Evolutionary conservation across 1,140 invertebrate genomes (phyloP), one percentile per base, ranked within the genome.

Genomic region (Bombus ignitus): DNA sequence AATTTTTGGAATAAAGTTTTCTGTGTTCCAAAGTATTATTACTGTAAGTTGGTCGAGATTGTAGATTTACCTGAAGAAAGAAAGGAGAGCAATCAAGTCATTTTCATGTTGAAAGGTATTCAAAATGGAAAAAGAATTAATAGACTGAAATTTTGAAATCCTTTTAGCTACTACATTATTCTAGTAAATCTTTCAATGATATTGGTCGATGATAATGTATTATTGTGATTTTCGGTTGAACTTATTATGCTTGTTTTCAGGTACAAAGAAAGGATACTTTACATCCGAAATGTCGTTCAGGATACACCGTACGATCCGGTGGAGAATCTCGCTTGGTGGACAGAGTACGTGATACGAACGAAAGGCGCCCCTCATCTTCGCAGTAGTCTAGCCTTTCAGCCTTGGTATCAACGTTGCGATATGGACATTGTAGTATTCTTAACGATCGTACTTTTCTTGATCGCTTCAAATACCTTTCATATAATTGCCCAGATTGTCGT

Each of bases 331-430:
- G 92, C 95, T 39, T 96, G 94, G 93, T 96, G 96, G 96, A 95
- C 94, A 15, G 96, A 96, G 87, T 96, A 96, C 90, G 95, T 96
- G 22, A 92, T 96, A 47, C 90, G 96, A 47, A 93, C 96, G 83
- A 95, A 95, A 65, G 96, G 96, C 25, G 94, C 94, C 4, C 85
- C 91, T 62, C 95, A 96, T 92, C 89, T 96, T 53, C 90, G 91
- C 76, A 94, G 90, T 74, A 91, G 87, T 62, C 90, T 93, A n/a
- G 88, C 86, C 37, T 85, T 94, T 81, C 91, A 95, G 42, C 90
- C 93, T 53, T 95, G 94, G 94, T 95, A 92, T 18, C 81, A 91
- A n/a, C 87, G 87, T 76, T 86, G 90, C 22, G 89, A 94, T 15
- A 86, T 92, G 72, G 94, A 95, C 13, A 82, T 94, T 0, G 87